Conservation (phyloP, 1,140 invertebrate species). For the Branchinecta lynchi region DNA sequence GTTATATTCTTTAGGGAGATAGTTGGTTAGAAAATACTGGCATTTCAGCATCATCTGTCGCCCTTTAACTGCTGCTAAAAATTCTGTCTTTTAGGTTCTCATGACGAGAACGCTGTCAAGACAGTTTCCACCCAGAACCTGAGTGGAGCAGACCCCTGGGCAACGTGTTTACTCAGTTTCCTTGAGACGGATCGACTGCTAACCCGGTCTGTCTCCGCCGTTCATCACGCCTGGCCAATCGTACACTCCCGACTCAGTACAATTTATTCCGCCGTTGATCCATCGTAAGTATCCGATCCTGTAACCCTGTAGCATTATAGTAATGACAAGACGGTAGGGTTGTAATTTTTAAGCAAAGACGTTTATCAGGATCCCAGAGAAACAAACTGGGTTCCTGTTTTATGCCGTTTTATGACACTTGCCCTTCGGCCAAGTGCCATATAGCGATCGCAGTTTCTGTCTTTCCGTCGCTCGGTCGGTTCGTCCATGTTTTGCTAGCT, state of each 20-base stretch:
- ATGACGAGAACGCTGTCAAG: constrained; percentile 42
- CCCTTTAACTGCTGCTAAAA: not conserved
- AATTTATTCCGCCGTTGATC: constrained; percentile 82
- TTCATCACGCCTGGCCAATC: constrained; percentile 85
- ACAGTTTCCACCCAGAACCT: constrained; percentile 39
- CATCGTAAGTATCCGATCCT: constrained; percentile 42
- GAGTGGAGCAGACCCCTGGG: constrained; percentile 63
- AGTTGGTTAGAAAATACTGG: not conserved
- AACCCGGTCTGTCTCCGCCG: constrained; percentile 62
- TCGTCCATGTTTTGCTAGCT: too few relatives aligned
- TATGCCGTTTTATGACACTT: too few relatives aligned
- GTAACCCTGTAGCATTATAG: too few relatives aligned
- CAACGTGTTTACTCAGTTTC: constrained; percentile 66
- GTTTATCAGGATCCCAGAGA: too few relatives aligned
- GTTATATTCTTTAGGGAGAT: not conserved
- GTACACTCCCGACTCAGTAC: constrained; percentile 77
- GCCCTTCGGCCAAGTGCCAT: too few relatives aligned
- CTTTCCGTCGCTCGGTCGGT: too few relatives aligned
- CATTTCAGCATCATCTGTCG: too few relatives aligned
- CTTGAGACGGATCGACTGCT: constrained; percentile 58
- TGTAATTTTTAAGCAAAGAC: too few relatives aligned
- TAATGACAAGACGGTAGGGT: too few relatives aligned
- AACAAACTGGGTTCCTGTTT: too few relatives aligned
- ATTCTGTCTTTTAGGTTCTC: constrained; percentile 36
- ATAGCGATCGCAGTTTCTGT: too few relatives aligned